These are phyloP conservation scores for Drosophila mayri DNA, from an alignment of 1,140 invertebrate genomes.

Conservation along the genomic window DNA sequence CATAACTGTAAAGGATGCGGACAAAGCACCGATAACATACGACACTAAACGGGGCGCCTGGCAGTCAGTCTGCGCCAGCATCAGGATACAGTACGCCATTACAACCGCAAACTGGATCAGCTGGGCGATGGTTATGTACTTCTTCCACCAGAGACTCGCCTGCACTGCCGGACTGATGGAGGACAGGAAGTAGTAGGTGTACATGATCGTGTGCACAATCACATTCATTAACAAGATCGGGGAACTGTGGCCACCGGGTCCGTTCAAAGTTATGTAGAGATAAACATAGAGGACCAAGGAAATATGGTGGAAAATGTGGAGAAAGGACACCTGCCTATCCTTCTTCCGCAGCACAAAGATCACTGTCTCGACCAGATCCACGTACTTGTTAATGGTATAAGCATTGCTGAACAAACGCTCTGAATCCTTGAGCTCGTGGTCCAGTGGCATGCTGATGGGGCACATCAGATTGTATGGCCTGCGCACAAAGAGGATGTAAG, in stretches of 20 bases:
- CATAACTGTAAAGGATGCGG: neutral
- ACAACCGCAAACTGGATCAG: neutral
- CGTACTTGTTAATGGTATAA: constrained; percentile 33
- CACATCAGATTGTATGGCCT: constrained; percentile 31
- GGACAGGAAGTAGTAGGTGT: constrained; percentile 30
- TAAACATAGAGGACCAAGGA: neutral
- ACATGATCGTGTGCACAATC: constrained; percentile 27
- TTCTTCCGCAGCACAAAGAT: constrained; percentile 62
- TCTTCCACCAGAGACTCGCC: constrained; percentile 1
- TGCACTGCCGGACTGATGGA: constrained; percentile 13
- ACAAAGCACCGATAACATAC: neutral
- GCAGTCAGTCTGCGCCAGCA: neutral
- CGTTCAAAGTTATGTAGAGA: neutral
- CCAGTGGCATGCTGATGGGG: constrained; percentile 13
- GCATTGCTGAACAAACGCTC: constrained; percentile 23
- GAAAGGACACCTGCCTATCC: constrained; percentile 42
- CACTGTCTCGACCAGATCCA: constrained; percentile 53
- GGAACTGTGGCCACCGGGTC: neutral
- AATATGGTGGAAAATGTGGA: constrained; percentile 72
- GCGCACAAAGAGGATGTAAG: constrained; percentile 2
- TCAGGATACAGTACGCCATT: neutral
- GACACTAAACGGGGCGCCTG: neutral
- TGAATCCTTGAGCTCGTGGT: constrained; percentile 24
- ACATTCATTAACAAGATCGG: constrained; percentile 6
- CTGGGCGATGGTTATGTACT: neutral